Evolutionary conservation across 2,113 vertebrate genomes (phyloP).

Genomic region (Oncorhynchus tshawytscha): DNA sequence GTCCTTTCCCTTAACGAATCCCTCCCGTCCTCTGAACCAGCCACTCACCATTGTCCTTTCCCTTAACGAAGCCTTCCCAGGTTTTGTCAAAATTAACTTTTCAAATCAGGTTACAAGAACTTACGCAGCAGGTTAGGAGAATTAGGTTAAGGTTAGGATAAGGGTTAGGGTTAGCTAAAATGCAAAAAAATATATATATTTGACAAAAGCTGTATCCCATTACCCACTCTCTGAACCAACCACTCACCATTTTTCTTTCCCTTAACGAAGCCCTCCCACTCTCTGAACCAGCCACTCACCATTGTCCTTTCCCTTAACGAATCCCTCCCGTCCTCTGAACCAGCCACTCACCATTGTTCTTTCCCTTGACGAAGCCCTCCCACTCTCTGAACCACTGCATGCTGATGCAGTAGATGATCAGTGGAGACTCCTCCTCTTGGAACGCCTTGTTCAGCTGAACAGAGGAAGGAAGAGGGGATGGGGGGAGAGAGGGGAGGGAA

Average conservation of each 20-base stretch:
- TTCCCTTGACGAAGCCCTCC: constrained; percentile 98
- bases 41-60: no score
- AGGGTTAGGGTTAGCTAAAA: no score
- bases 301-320: constrained; percentile 96
- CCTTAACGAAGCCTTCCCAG: no score
- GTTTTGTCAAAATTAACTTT: no score
- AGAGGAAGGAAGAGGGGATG: constrained; percentile 11
- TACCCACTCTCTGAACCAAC: constrained; percentile 98
- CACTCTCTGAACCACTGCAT: constrained; percentile 99
- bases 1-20: constrained; percentile 96
- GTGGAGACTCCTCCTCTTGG: constrained; percentile 94
- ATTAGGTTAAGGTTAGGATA: no score
- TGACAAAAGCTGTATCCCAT: no score
- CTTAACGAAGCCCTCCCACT: constrained; percentile 98
- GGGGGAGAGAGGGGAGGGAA: constrained; percentile 16
- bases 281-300: constrained; percentile 96
- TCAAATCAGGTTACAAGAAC: no score
- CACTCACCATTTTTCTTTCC: constrained; percentile 95
- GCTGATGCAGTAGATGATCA: constrained; percentile 97
- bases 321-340: constrained; percentile 98
- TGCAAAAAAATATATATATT: no score
- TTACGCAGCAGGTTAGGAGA: no score
- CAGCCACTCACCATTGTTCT: constrained; percentile 93
- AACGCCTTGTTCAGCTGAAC: constrained; percentile 95
- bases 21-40: no score